Conservation (phyloP, 2,113 vertebrate genomes). For the Triplophysa tibetana region DNA sequence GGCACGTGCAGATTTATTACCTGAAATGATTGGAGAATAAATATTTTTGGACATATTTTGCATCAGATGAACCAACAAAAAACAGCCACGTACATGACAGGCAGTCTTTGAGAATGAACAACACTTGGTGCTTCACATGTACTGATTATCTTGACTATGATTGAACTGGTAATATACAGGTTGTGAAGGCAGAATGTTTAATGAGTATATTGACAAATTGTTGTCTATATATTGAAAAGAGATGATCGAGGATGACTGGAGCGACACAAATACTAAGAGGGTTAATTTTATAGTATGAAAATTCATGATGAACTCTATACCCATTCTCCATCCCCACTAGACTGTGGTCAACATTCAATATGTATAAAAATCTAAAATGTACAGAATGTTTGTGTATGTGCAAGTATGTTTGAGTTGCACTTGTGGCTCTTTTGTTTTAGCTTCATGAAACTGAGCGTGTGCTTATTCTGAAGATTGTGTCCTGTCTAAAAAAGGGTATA, state of each 20-base stretch:
- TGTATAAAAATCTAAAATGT: constrained; percentile 25
- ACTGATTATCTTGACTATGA: constrained; percentile 25
- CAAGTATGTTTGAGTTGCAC: neutral
- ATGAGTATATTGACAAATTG: constrained; percentile 13
- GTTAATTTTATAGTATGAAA: constrained; percentile 31
- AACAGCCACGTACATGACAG: constrained; percentile 14
- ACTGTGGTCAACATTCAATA: constrained; percentile 22
- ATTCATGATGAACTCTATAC: constrained; percentile 20
- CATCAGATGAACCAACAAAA: constrained; percentile 15
- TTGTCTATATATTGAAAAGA: constrained; percentile 18
- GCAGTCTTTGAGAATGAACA: constrained; percentile 1
- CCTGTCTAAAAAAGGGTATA: neutral
- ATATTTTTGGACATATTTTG: constrained; percentile 14
- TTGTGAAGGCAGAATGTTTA: neutral
- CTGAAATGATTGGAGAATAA: neutral
- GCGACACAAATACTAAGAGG: constrained; percentile 2
- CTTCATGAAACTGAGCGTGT: neutral
- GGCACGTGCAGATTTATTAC: neutral
- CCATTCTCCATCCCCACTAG: neutral
- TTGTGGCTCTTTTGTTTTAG: neutral
- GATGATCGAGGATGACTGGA: constrained; percentile 8
- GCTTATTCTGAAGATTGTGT: neutral
- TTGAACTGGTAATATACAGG: constrained; percentile 30
- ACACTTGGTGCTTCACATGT: neutral
- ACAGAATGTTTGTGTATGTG: constrained; percentile 11